Evolutionary conservation across 2,113 vertebrate genomes (phyloP).

Genomic region (Odocoileus virginianus): DNA sequence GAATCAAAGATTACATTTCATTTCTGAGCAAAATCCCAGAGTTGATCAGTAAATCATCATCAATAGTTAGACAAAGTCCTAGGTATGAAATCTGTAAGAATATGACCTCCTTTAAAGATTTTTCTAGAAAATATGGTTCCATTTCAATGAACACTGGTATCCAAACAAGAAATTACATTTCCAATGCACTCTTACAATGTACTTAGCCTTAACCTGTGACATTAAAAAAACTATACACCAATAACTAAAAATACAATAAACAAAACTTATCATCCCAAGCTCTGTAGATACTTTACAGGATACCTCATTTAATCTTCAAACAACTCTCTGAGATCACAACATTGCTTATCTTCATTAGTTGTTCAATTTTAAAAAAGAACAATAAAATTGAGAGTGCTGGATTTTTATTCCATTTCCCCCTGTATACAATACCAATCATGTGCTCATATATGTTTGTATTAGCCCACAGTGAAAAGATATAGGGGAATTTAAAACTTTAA

Average conservation of each 20-base stretch:
- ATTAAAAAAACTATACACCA: not conserved
- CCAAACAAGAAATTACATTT: not conserved
- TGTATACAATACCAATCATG: not conserved
- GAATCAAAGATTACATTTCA: not conserved
- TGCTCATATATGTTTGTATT: not conserved
- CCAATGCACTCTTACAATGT: not conserved
- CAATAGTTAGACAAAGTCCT: not conserved
- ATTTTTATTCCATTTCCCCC: not conserved
- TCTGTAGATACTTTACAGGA: not conserved
- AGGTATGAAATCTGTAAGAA: not conserved
- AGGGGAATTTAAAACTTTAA: not conserved
- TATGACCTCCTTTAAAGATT: not conserved
- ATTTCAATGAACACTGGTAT: not conserved
- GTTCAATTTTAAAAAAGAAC: not conserved
- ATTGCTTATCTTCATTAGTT: not conserved
- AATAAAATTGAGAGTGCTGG: not conserved
- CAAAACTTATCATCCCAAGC: not conserved
- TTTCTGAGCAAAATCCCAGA: conserved; percentile 1
- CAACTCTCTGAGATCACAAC: not conserved
- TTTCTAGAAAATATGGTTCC: not conserved
- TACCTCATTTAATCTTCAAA: not conserved
- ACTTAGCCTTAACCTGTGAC: not conserved
- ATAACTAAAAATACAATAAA: not conserved
- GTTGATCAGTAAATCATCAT: not conserved
- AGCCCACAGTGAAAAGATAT: not conserved